Evolutionary conservation across 2,113 vertebrate species (phyloP), one percentile per base, ranked within the genome.

Genomic region (Amblyopsis rosae): DNA sequence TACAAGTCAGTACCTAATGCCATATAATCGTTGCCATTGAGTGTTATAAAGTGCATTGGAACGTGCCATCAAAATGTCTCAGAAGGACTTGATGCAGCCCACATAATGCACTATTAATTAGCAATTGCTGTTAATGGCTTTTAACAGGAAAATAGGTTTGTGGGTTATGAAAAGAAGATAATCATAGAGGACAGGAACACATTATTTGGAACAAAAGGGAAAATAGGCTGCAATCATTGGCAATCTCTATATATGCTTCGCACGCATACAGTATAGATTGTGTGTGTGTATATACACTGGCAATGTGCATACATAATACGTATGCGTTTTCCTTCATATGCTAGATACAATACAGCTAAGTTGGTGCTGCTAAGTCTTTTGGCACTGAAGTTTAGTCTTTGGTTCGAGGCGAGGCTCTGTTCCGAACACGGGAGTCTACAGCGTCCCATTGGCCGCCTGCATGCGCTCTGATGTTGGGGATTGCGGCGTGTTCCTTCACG

Each of bases 371-470:
- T 53, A 51, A 55, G 12, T 55, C 59, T 56, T 41, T 41, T 33
- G 41, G 69, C 33, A 13, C 19, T n/a, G 49, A 47, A 47, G 5
- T 41, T 3, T 12, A 45, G 33, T n/a, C 57, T 62, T 55, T 3
- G 3, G 50, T 54, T 58, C 48, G 26, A 26, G 2, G 26, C 26
- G 26, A 46, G 65, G 65, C 19, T 16, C 35, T 0, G 0, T 6
- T 79, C 67, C 71, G 73, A 69, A 70, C 69, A 59, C 45, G 16
- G 7, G 6, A 55, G 1, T 75, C 48, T 33, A 35, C 70, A 58
- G 62, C 48, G 13, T 12, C 49, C 53, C 65, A 55, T 9, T 5
- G 19, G n/a, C 62, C 7, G 3, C 12, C 54, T 33, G 17, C n/a
- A 13, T 13, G 26, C 1, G 26, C 26, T 26, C 26, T 26, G 26